Conservation (phyloP, 2,888 invertebrate genomes). For the Eudasyphora cyanicolor region DNA sequence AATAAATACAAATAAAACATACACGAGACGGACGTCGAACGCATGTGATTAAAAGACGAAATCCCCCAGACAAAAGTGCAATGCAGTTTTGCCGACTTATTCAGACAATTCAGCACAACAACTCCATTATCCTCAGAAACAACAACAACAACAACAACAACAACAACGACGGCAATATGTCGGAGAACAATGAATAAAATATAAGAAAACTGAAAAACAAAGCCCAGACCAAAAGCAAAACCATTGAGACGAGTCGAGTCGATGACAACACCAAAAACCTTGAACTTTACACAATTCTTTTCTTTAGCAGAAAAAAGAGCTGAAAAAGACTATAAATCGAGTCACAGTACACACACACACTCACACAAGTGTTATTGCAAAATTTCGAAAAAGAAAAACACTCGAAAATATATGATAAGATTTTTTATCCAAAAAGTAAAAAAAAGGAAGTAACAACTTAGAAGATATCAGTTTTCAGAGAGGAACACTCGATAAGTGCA, state of each 20-base stretch:
- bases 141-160: neutral
- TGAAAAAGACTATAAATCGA: neutral
- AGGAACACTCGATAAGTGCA: neutral
- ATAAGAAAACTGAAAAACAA: conserved; percentile 8
- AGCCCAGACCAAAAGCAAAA: neutral
- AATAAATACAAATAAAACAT: neutral
- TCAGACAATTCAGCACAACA: neutral
- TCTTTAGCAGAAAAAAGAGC: too few relatives aligned
- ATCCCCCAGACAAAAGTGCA: conserved; percentile 20
- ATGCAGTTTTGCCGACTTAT: neutral
- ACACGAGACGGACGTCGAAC: neutral
- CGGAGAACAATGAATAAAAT: conserved; percentile 7
- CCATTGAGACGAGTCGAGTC: neutral
- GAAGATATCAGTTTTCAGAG: neutral
- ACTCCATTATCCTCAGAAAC: neutral
- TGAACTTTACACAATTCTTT: conserved; percentile 61
- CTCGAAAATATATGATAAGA: neutral
- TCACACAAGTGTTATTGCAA: neutral
- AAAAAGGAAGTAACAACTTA: too few relatives aligned
- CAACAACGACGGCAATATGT: neutral
- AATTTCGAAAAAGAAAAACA: neutral
- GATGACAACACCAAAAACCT: conserved; percentile 51
- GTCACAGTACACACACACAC: neutral
- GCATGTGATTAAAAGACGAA: neutral
- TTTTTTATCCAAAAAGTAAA: neutral